Conservation (phyloP, 2,113 vertebrate genomes). For the Tetraodon nigroviridis region DNA sequence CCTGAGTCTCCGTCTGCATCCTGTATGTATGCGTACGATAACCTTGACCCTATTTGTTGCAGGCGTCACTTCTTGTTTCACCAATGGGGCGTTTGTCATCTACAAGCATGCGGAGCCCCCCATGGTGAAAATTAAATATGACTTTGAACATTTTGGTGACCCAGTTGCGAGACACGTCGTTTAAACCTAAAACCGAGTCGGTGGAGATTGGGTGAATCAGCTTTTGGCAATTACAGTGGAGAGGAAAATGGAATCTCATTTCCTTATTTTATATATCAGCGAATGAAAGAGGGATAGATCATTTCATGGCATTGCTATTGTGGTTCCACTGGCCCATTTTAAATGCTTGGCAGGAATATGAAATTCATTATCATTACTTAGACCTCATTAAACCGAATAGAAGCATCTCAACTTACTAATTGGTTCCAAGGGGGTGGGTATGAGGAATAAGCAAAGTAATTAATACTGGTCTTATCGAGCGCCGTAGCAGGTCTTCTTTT, state of each 20-base stretch:
- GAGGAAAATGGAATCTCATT: slow-evolving; percentile 20
- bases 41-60: background rate
- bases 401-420: slow-evolving; percentile 70
- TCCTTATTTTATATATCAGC: slow-evolving; percentile 32
- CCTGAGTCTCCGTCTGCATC: too few species aligned
- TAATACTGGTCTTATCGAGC: slow-evolving; percentile 65
- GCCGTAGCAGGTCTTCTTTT: slow-evolving; percentile 44
- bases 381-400: slow-evolving; percentile 71
- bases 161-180: slow-evolving; percentile 7
- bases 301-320: slow-evolving; percentile 41
- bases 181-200: slow-evolving; percentile 6
- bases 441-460: slow-evolving; percentile 68
- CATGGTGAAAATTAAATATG: slow-evolving; percentile 4
- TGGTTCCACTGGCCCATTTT: slow-evolving; percentile 46
- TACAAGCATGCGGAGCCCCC: too few species aligned
- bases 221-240: background rate
- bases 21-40: too few species aligned
- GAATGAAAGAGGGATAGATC: slow-evolving; percentile 36
- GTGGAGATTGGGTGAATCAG: slow-evolving; percentile 5
- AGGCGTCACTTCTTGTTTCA: slow-evolving; percentile 13
- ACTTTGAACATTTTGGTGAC: slow-evolving; percentile 17
- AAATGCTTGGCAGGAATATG: slow-evolving; percentile 63
- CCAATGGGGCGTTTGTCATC: background rate
- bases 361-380: slow-evolving; percentile 75
- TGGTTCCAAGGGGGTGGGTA: slow-evolving; percentile 68